Evolutionary conservation across 2,797 vertebrate genomes (phyloP).

Genomic region (Rhinichthys osculus): DNA sequence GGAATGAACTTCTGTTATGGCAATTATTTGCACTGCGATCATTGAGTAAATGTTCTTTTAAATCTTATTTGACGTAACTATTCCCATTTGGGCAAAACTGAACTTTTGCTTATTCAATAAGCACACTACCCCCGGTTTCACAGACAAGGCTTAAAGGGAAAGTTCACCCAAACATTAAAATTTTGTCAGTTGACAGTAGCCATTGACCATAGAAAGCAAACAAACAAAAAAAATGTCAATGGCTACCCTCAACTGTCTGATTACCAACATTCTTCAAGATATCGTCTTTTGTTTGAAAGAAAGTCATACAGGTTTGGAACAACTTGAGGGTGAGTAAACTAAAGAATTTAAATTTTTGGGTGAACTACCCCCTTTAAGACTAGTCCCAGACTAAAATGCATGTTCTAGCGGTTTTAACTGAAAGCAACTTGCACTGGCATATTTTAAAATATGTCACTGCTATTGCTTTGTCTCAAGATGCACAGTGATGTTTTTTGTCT

Average conservation of each 20-base stretch:
- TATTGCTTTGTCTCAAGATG: background rate
- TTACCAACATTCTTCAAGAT: background rate
- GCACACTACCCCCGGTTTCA: too few species aligned
- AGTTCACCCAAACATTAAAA: background rate
- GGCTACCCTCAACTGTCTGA: background rate
- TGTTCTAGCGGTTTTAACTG: background rate
- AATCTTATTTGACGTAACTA: background rate
- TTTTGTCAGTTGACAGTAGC: too few species aligned
- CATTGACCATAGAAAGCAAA: too few species aligned
- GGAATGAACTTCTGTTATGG: background rate
- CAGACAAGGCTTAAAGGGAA: too few species aligned
- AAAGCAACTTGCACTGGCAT: background rate
- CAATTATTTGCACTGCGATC: background rate
- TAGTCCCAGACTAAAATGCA: background rate
- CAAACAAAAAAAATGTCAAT: too few species aligned
- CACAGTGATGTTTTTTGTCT: background rate
- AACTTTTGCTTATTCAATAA: background rate
- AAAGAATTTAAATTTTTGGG: background rate
- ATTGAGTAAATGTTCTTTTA: background rate
- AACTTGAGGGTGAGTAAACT: background rate
- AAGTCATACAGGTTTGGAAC: background rate
- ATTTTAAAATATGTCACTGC: background rate
- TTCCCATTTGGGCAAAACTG: background rate
- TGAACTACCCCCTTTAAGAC: background rate
- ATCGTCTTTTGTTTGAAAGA: background rate